Conservation (phyloP, 2,113 vertebrate genomes). For the Myotis brandtii region DNA sequence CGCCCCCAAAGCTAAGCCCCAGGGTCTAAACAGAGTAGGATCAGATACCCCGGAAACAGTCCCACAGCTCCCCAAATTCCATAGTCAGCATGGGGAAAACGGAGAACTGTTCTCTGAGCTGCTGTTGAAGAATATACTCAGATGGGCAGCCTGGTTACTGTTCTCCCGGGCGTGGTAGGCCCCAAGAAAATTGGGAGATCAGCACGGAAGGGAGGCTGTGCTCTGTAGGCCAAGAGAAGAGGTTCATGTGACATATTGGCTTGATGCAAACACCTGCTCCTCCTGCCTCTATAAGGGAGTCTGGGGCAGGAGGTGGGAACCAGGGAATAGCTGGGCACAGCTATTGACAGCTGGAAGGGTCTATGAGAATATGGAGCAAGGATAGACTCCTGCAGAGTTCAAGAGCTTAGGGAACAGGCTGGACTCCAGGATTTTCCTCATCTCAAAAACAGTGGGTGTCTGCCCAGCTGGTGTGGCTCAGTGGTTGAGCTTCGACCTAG, state of each 20-base stretch:
- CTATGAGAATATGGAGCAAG: neutral
- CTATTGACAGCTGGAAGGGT: neutral
- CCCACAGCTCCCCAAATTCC: neutral
- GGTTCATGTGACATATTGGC: accelerated
- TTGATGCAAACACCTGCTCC: neutral
- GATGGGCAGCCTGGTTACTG: neutral
- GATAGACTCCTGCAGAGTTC: neutral
- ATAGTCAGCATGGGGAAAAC: neutral
- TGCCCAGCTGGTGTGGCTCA: too few relatives aligned
- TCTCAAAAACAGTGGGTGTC: neutral
- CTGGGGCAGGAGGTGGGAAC: neutral
- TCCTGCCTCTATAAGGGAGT: neutral
- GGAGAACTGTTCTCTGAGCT: neutral
- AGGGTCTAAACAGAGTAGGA: neutral
- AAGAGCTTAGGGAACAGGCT: neutral
- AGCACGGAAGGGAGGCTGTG: neutral
- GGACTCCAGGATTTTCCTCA: neutral
- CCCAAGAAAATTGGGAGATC: neutral
- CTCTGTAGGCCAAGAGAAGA: neutral
- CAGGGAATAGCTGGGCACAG: neutral
- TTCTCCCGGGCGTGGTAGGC: neutral
- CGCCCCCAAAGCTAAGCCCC: neutral
- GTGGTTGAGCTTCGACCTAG: too few relatives aligned
- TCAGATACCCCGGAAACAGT: too few relatives aligned
- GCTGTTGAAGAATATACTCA: neutral